These are phyloP conservation scores for Naja naja DNA, from an alignment of 2,113 vertebrate species.

Conservation along the genomic window DNA sequence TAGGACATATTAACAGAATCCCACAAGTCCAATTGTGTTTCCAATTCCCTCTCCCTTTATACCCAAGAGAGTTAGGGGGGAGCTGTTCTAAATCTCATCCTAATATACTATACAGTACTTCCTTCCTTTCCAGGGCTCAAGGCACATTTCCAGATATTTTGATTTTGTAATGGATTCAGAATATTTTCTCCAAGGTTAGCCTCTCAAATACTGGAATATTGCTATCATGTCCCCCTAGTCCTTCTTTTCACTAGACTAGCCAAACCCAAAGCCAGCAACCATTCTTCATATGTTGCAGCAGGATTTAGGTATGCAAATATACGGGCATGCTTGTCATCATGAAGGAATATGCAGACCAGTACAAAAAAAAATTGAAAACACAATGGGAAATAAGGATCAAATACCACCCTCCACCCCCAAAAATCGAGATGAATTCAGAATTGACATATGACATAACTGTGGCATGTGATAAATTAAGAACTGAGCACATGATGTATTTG, in stretches of 20 bases:
- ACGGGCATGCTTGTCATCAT: background rate
- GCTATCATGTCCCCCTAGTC: too few relatives aligned
- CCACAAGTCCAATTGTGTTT: background rate
- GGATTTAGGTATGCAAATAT: background rate
- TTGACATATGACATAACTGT: background rate
- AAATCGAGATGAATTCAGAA: background rate
- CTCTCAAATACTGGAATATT: too few relatives aligned
- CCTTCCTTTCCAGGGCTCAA: background rate
- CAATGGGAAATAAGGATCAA: background rate
- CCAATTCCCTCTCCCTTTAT: background rate
- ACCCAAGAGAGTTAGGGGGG: background rate
- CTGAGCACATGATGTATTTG: background rate
- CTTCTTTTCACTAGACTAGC: too few relatives aligned
- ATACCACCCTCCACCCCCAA: background rate
- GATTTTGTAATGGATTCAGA: background rate
- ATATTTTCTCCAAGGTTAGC: background rate
- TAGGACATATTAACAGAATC: background rate
- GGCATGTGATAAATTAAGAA: background rate
- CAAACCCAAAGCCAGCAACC: too few relatives aligned
- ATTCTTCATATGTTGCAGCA: too few relatives aligned
- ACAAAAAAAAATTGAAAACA: background rate
- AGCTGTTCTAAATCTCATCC: background rate
- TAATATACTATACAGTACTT: background rate
- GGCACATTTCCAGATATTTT: background rate
- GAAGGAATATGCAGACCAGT: background rate